Base-by-base conservation (phyloP, 2,797 vertebrate genomes). In the Kryptolebias ocellatus region DNA sequence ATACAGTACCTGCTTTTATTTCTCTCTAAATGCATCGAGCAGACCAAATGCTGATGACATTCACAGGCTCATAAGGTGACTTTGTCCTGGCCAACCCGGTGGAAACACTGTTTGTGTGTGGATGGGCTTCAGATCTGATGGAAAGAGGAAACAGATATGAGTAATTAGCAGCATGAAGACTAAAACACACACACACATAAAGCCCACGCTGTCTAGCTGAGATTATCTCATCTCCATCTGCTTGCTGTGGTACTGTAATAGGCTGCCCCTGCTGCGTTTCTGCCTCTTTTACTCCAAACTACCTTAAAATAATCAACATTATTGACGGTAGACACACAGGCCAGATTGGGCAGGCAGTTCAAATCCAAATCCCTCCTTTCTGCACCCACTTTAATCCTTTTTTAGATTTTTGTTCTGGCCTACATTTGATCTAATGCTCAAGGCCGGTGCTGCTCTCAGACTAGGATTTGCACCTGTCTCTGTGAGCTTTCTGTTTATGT, bases 141-240 rank as follows among this genome's bases (percentile, higher is more conserved):
- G 70, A 86, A 83, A 86, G 60, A 83, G 75, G 80, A 87, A 87
- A 82, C 82, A 80, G 70, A 90, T 84, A 84, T 4, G 66, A 82
- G 68, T 63, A 74, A 58, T 81, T 67, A 78, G 65, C 60, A 46
- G 57, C 53, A 68, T 9, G 1, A 4, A 44, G 53, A 56, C 67
- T 58, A 57, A 59, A 49, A 61, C 61, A 66, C 58, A 58, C 42
- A 52, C 54, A 72, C 62, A 72, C 68, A 71, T 65, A 74, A 63
- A 16, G 53, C 80, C 83, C 81, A 83, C 74, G 78, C 79, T 83
- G 89, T 83, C 83, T 80, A 59, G 67, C 83, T 89, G 84, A 88
- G 86, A 87, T 91, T 90, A 92, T 92, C 89, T 88, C 86, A 85
- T 90, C 75, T 87, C 92, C 91, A 91, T 92, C 90, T 92, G 90